Evolutionary conservation across 1,140 invertebrate genomes (phyloP).

Genomic region (Pachypeltis micranthus): DNA sequence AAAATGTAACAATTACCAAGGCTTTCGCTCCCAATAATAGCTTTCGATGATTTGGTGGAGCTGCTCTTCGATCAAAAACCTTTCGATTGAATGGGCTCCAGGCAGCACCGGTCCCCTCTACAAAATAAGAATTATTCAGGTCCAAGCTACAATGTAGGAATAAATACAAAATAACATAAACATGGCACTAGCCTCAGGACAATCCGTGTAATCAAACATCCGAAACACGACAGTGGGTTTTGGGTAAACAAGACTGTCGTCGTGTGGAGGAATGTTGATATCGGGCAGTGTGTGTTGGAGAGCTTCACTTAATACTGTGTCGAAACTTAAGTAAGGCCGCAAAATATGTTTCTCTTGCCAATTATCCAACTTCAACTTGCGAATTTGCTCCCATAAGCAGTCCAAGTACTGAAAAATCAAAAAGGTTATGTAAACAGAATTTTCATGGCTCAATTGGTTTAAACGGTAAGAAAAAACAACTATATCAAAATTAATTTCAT

Average conservation of each 20-base stretch:
- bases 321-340: conserved; percentile 90
- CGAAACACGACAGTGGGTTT: conserved; percentile 81
- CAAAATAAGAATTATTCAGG: background rate
- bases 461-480: no score
- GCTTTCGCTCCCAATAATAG: conserved; percentile 79
- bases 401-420: conserved; percentile 72
- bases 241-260: conserved; percentile 77
- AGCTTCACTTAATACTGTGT: conserved; percentile 87
- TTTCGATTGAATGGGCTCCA: conserved; percentile 91
- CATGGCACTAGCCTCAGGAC: conserved; percentile 58
- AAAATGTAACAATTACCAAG: no score
- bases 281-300: conserved; percentile 87
- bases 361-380: conserved; percentile 83
- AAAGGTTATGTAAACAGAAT: no score
- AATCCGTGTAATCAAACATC: conserved; percentile 98
- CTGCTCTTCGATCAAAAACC: conserved; percentile 96
- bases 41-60: conserved; percentile 85
- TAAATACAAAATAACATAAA: conserved; percentile 1
- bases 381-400: conserved; percentile 91
- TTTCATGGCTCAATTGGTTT: no score
- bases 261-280: conserved; percentile 80
- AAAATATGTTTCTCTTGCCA: conserved; percentile 96
- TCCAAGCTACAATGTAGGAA: background rate
- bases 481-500: no score
- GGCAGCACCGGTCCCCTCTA: conserved; percentile 62